Evolutionary conservation across 2,888 invertebrate species (phyloP).

Genomic region (Neoaliturus tenellus): DNA sequence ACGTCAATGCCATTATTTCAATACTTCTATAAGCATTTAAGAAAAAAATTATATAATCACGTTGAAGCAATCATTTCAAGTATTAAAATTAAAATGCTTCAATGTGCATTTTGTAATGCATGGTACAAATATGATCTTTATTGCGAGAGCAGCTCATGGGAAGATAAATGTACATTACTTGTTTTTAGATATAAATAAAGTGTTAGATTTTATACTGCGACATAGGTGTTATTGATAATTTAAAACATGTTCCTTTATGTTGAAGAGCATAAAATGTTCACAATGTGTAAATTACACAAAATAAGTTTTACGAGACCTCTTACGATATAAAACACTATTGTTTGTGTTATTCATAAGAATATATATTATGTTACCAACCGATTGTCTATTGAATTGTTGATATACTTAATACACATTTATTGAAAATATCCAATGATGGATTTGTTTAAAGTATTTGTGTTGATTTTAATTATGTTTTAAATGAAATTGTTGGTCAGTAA

Average conservation of each 20-base stretch:
- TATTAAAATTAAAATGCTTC: background rate
- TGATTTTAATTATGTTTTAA: slow-evolving; percentile 10
- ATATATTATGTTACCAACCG: slow-evolving; percentile 29
- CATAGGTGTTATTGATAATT: slow-evolving; percentile 40
- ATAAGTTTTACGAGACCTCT: background rate
- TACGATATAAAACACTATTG: background rate
- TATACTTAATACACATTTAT: slow-evolving; percentile 27
- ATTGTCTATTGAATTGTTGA: slow-evolving; percentile 42
- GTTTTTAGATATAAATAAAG: slow-evolving; percentile 44
- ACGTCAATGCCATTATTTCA: too few relatives aligned
- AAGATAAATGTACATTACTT: slow-evolving; percentile 38
- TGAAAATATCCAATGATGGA: slow-evolving; percentile 18
- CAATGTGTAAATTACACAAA: slow-evolving; percentile 36
- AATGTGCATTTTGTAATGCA: slow-evolving; percentile 36
- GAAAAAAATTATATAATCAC: slow-evolving; percentile 17
- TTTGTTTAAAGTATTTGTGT: slow-evolving; percentile 22
- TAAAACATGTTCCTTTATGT: slow-evolving; percentile 29
- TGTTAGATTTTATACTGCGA: slow-evolving; percentile 49
- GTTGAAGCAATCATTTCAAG: slow-evolving; percentile 23
- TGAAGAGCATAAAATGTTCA: slow-evolving; percentile 47
- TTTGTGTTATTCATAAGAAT: slow-evolving; percentile 18
- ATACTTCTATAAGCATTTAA: too few relatives aligned
- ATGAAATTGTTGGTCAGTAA: slow-evolving; percentile 7
- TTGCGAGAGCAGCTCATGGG: slow-evolving; percentile 5
- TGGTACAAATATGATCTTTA: slow-evolving; percentile 36